phyloP scores from a whole-genome alignment of 1,140 invertebrate genomes.

The Camponotus pennsylvanicus region DNA sequence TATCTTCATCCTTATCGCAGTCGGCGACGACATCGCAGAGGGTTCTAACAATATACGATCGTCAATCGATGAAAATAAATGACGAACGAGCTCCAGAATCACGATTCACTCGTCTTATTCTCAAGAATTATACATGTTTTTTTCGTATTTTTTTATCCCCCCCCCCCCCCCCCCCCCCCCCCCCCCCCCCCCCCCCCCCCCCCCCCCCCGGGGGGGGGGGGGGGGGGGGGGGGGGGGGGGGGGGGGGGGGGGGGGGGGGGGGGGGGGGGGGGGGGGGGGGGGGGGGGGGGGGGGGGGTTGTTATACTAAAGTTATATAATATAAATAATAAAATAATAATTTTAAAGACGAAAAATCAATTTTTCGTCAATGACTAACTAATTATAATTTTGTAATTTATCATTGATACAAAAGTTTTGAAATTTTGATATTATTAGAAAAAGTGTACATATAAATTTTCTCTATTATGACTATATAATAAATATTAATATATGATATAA shows the following conservation, averaged over 20 bases:
- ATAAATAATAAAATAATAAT: neutral
- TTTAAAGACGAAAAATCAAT: neutral
- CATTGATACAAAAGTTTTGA: neutral
- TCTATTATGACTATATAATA: neutral
- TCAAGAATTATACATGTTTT: neutral
- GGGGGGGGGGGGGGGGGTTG: too few species aligned
- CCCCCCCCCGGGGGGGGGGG: too few species aligned
- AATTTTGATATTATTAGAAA: neutral
- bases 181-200: too few species aligned
- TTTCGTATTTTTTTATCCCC: neutral
- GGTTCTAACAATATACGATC: neutral
- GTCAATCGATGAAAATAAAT: slow-evolving; percentile 9
- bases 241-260: too few species aligned
- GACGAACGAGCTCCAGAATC: neutral
- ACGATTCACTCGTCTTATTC: neutral
- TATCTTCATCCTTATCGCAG: neutral
- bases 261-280: too few species aligned
- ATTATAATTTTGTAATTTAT: neutral
- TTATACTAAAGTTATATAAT: slow-evolving; percentile 3
- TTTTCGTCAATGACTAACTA: neutral
- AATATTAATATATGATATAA: slow-evolving; percentile 1
- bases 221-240: too few species aligned
- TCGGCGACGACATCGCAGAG: neutral
- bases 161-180: too few species aligned
- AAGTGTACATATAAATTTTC: neutral